Base-by-base conservation (phyloP, 2,888 invertebrate species). In the Cephus runcator region DNA sequence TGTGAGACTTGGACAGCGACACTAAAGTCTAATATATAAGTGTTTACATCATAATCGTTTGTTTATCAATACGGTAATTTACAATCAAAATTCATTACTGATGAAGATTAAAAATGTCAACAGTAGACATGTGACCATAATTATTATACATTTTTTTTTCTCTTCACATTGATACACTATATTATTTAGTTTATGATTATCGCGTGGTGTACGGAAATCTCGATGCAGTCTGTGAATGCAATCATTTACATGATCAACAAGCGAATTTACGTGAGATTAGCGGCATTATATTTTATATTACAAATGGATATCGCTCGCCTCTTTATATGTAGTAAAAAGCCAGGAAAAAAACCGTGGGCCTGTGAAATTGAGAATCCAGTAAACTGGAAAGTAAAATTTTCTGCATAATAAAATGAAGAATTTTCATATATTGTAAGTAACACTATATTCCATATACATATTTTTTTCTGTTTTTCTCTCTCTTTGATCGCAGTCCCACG, bases 91-190 rank as follows among this genome's bases (percentile, higher is more conserved):
- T 71, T 71, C 15, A 71, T 56, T 56, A 79, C 73, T 80, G 77
- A 79, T 76, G 36, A 73, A 76, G 74, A 77, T 76, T 69, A 80
- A 77, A 80, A 77, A 15, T 73, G 76, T 75, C 73, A 79, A 73
- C 40, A 40, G 34, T 76, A 34, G 31, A 76, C 75, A 80, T 75
- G 76, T 71, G 77, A 77, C 77, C 79, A 69, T 75, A 77, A 79
- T 80, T 80, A 75, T 76, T 76, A 79, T 80, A 77, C 79, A 77
- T 77, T 34, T 77, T 76, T 74, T 79, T 80, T 31, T 23, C n/a
- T 15, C 31, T 34, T 71, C 71, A 71, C 33, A 34, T 12, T 71
- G 56, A 56, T 34, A 71, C 71, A 9, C 71, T 71, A 71, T 12
- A 3, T 4, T 34, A 71, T 71, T 71, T 31, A 15, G 9, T 71